A percentile compares a stretch with the other conserved stretches of the same genome.
phyloP scores from a whole-genome alignment of 2,113 vertebrate genomes.

The Pseudopipra pipra region DNA sequence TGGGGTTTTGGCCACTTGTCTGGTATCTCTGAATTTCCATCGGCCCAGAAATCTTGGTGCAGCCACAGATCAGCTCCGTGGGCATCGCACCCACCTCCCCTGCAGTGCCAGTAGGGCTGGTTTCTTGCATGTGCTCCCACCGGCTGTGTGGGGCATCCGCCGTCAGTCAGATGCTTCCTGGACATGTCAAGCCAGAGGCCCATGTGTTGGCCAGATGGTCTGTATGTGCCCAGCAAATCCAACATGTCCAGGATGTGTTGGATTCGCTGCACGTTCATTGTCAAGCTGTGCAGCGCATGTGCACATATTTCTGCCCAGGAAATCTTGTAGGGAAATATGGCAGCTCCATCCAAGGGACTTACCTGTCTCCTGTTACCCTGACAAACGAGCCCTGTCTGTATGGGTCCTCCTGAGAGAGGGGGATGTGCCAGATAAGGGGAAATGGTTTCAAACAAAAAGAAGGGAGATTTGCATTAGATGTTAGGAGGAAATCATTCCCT shows the following conservation, averaged over 20 bases:
- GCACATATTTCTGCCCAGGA: neutral
- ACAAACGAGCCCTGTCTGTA: accelerated
- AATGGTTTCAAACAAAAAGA: neutral
- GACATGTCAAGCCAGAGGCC: accelerated
- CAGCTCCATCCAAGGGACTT: neutral
- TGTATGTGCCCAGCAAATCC: neutral
- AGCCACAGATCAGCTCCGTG: accelerated
- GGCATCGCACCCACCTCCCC: neutral
- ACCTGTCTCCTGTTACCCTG: neutral
- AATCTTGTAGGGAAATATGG: neutral
- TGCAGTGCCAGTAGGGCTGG: accelerated
- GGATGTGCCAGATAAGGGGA: neutral
- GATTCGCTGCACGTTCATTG: accelerated
- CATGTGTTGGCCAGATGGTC: constrained; percentile 10
- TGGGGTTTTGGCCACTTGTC: neutral
- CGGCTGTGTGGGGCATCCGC: neutral
- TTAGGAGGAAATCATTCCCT: neutral
- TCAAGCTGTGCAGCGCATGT: neutral
- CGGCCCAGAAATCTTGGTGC: accelerated
- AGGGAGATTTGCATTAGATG: neutral
- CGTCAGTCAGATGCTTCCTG: neutral
- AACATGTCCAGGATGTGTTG: neutral
- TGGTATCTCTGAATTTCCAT: neutral
- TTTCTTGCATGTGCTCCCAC: accelerated
- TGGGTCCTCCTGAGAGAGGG: neutral